Evolutionary conservation across 2,113 vertebrate genomes (phyloP).

Genomic region (Galemys pyrenaicus): DNA sequence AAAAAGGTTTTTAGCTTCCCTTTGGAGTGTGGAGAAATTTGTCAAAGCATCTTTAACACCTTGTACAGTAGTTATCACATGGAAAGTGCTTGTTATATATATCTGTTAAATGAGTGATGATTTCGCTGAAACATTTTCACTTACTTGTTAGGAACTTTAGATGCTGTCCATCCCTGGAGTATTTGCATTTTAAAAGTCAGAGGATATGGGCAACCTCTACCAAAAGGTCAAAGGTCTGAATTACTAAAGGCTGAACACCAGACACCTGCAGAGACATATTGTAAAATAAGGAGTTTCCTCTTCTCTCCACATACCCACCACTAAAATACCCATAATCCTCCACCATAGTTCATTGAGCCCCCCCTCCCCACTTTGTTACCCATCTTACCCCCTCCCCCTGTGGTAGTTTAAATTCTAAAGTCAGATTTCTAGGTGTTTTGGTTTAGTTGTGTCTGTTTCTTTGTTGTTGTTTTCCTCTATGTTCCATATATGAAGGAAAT

Average conservation of each 20-base stretch:
- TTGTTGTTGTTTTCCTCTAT: too few species aligned
- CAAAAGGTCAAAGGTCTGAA: background rate
- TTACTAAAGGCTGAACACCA: background rate
- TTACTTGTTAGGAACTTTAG: background rate
- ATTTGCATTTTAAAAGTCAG: conserved; percentile 10
- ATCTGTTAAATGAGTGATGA: background rate
- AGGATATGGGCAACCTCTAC: conserved; percentile 44
- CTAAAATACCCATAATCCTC: too few species aligned
- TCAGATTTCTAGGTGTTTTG: too few species aligned
- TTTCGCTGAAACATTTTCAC: background rate
- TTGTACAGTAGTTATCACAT: background rate
- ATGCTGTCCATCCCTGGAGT: background rate
- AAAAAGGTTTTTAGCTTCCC: conserved; percentile 21
- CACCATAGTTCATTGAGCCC: too few species aligned
- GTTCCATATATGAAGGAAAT: too few species aligned
- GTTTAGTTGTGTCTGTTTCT: too few species aligned
- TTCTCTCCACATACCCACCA: background rate
- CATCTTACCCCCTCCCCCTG: too few species aligned
- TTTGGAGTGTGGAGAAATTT: background rate
- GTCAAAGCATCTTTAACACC: background rate
- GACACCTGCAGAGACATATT: background rate
- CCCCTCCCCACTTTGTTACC: too few species aligned
- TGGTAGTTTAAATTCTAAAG: too few species aligned
- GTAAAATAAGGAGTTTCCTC: background rate
- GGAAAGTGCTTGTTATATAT: background rate